A percentile compares a stretch with the other conserved stretches of the same genome.
Evolutionary conservation across 1,140 invertebrate genomes (phyloP).

Genomic region (Papilio polytes): DNA sequence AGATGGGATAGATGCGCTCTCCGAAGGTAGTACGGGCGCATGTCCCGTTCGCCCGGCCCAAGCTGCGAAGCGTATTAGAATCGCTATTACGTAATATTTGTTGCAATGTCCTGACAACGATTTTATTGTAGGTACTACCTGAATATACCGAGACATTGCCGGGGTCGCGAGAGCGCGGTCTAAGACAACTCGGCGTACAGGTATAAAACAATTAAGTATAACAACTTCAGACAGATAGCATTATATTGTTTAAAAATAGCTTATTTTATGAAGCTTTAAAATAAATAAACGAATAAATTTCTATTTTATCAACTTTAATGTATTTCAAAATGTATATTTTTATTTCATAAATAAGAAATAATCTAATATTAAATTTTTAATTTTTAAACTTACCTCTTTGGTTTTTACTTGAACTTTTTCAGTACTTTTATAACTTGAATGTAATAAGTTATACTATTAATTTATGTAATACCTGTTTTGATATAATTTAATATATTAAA

Average conservation of each 20-base stretch:
- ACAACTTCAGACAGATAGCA: not conserved
- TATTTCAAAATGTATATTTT: not conserved
- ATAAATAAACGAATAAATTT: too few relatives aligned
- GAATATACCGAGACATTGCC: conserved; percentile 71
- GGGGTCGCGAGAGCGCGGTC: conserved; percentile 51
- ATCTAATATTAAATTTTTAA: too few relatives aligned
- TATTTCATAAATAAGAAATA: too few relatives aligned
- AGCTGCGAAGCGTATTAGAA: not conserved
- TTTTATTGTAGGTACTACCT: conserved; percentile 58
- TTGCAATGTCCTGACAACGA: not conserved
- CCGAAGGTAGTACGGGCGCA: not conserved
- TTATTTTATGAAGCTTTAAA: too few relatives aligned
- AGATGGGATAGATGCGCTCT: conserved; percentile 27
- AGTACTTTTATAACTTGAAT: not conserved
- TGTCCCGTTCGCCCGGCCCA: conserved; percentile 12
- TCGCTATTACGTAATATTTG: not conserved
- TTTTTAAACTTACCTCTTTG: not conserved
- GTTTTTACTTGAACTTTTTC: too few relatives aligned
- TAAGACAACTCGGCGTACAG: conserved; percentile 59
- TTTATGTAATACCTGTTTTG: not conserved
- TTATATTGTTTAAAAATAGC: too few relatives aligned
- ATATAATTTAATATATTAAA: not conserved
- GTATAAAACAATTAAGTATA: conserved; percentile 43
- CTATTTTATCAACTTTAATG: not conserved
- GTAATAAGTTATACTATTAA: not conserved